Evolutionary conservation across 1,140 invertebrate species (phyloP).

Genomic region (Lanistes nyassanus): DNA sequence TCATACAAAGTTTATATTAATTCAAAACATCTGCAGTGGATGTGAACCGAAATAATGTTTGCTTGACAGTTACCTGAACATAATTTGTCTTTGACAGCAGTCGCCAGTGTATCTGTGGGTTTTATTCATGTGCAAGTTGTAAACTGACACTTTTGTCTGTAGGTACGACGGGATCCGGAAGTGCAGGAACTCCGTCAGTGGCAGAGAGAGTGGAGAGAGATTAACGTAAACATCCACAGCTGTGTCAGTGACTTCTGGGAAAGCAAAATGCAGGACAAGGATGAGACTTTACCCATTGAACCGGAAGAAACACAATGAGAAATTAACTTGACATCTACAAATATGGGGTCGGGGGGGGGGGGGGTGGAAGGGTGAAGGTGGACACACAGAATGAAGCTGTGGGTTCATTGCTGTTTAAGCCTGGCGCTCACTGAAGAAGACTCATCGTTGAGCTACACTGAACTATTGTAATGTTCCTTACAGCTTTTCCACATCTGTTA

Average conservation of each 20-base stretch:
- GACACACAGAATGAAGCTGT: too few species aligned
- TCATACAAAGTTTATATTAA: too few species aligned
- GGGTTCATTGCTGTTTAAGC: too few species aligned
- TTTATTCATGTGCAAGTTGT: neutral
- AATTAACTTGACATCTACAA: too few species aligned
- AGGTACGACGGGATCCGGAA: conserved; percentile 60
- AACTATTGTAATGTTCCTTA: neutral
- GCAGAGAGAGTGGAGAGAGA: conserved; percentile 65
- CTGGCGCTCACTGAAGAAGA: too few species aligned
- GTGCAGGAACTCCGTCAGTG: conserved; percentile 65
- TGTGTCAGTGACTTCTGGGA: conserved; percentile 64
- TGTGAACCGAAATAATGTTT: too few species aligned
- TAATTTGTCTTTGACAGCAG: too few species aligned
- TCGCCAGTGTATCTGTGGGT: neutral
- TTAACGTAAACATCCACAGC: conserved; percentile 55
- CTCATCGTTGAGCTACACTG: neutral
- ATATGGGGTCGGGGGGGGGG: too few species aligned
- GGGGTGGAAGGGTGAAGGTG: conserved; percentile 1
- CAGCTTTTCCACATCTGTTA: neutral
- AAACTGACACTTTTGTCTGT: conserved; percentile 5
- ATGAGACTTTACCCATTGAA: conserved; percentile 35
- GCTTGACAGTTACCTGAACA: too few species aligned
- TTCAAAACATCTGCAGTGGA: too few species aligned
- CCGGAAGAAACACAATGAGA: neutral
- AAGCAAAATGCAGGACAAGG: conserved; percentile 56